Evolutionary conservation across 2,888 invertebrate genomes (phyloP).

Genomic region (Eustalomyia histrio): DNA sequence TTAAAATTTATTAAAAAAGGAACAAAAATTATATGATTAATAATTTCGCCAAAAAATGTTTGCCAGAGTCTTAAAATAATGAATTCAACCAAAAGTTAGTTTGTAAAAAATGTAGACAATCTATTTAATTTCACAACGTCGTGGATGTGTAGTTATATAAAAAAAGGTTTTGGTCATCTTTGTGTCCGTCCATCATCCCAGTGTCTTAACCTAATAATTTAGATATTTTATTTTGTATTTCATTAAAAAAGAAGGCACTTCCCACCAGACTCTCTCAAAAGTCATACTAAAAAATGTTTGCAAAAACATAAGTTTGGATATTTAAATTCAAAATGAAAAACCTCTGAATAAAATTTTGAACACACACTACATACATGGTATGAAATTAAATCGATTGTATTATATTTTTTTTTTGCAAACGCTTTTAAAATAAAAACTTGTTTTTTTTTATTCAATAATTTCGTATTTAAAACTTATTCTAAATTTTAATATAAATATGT

Average conservation of each 20-base stretch:
- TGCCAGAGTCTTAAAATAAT: conserved; percentile 40
- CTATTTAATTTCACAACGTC: conserved; percentile 26
- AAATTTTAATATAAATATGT: conserved; percentile 48
- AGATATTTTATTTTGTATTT: conserved; percentile 39
- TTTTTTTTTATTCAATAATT: conserved; percentile 1
- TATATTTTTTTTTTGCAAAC: not conserved
- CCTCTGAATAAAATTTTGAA: not conserved
- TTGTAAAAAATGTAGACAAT: conserved; percentile 32
- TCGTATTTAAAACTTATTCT: conserved; percentile 55
- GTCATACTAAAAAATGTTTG: conserved; percentile 13
- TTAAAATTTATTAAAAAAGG: conserved; percentile 32
- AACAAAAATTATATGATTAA: conserved; percentile 23
- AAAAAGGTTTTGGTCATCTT: not conserved
- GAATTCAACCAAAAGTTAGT: not conserved
- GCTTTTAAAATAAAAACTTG: not conserved
- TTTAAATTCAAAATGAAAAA: conserved; percentile 5
- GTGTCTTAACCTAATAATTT: conserved; percentile 47
- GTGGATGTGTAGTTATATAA: not conserved
- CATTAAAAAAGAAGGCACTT: conserved; percentile 57
- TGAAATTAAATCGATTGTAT: conserved; percentile 10
- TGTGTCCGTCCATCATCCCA: not conserved
- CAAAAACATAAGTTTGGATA: not conserved
- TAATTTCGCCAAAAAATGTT: conserved; percentile 41
- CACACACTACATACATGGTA: not conserved
- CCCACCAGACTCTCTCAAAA: conserved; percentile 43